Conservation (phyloP, 2,113 vertebrate species). For the Brachypodius melanocephalos region DNA sequence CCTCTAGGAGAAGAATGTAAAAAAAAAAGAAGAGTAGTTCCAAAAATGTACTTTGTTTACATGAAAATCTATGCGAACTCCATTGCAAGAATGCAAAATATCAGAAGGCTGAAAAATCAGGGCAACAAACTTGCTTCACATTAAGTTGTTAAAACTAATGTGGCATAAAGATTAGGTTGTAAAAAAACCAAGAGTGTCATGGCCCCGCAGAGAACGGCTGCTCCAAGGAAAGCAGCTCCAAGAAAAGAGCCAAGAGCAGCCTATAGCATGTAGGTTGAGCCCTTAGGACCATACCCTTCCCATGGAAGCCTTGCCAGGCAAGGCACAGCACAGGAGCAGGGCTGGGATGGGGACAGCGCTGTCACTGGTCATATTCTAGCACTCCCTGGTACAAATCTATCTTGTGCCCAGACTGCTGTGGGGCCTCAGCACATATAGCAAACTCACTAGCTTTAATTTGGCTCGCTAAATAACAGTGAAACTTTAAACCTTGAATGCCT, state of each 20-base stretch:
- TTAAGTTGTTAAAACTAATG: not conserved
- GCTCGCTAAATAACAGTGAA: not conserved
- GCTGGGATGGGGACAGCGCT: not conserved
- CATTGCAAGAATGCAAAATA: too few relatives aligned
- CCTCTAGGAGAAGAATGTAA: too few relatives aligned
- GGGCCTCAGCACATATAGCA: rapidly evolving
- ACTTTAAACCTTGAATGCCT: not conserved
- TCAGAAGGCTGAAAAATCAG: too few relatives aligned
- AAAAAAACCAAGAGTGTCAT: not conserved
- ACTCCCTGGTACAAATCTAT: not conserved
- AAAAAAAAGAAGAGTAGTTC: too few relatives aligned
- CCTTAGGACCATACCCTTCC: not conserved
- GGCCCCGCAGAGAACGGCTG: rapidly evolving
- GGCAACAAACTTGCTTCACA: not conserved
- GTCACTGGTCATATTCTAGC: not conserved
- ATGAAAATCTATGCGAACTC: too few relatives aligned
- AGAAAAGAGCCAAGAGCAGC: not conserved
- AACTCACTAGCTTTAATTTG: not conserved
- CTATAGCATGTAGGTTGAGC: too few relatives aligned
- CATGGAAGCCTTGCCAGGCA: not conserved
- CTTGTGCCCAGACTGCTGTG: not conserved
- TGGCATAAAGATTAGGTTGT: not conserved
- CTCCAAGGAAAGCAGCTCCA: not conserved
- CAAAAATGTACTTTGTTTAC: too few relatives aligned
- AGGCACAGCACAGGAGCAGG: not conserved